These are phyloP conservation scores for Chionodraco myersi DNA, from an alignment of 2,113 vertebrate genomes.

Conservation along the genomic window DNA sequence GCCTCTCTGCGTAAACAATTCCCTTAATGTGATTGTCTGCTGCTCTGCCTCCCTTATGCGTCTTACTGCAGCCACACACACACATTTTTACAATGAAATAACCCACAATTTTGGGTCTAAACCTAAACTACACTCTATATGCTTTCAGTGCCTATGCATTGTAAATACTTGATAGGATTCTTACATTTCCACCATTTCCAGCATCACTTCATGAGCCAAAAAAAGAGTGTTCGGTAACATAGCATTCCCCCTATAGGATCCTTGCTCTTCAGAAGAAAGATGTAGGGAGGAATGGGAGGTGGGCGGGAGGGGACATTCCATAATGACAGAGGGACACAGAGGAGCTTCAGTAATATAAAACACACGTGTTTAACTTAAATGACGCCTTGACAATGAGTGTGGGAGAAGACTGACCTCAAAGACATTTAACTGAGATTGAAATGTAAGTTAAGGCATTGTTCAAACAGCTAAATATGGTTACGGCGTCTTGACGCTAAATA, in stretches of 20 bases:
- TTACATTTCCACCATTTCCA: constrained; percentile 4
- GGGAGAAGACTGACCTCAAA: background rate
- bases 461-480: background rate
- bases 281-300: constrained; percentile 22
- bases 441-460: background rate
- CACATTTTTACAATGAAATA: constrained; percentile 18
- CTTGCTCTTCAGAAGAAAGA: constrained; percentile 26
- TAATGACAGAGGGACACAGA: constrained; percentile 35
- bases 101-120: background rate
- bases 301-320: constrained; percentile 52
- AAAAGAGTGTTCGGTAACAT: constrained; percentile 5
- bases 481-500: background rate
- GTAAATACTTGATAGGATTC: background rate
- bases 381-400: background rate
- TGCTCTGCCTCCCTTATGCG: background rate
- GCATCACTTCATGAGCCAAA: background rate
- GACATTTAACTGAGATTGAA: background rate
- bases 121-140: no score
- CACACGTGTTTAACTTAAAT: background rate
- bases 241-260: constrained; percentile 19
- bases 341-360: constrained; percentile 22
- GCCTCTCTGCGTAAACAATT: constrained; percentile 22
- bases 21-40: constrained; percentile 29
- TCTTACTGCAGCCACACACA: constrained; percentile 11
- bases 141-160: background rate